Conservation (phyloP, 2,797 vertebrate genomes). For the Esox masquinongy region DNA sequence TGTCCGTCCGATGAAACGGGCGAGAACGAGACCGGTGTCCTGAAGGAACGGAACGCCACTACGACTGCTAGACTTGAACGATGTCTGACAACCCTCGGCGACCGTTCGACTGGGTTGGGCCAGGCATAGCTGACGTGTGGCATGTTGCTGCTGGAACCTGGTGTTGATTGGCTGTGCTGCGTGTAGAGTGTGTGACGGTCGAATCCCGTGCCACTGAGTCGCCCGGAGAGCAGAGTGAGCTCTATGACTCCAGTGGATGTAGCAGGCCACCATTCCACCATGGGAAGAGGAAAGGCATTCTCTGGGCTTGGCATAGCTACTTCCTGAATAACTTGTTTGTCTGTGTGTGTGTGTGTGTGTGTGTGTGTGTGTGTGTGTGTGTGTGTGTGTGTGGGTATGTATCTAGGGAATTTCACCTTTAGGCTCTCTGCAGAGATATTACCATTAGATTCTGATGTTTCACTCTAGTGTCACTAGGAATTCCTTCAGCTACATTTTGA, state of each 20-base stretch:
- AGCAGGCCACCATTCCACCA: conserved; percentile 31
- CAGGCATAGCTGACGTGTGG: neutral
- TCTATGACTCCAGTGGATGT: neutral
- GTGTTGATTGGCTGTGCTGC: neutral
- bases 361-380: conserved; percentile 38
- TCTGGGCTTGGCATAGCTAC: conserved; percentile 50
- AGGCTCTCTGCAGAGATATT: neutral
- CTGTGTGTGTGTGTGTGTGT: conserved; percentile 52
- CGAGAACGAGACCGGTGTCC: too few relatives aligned
- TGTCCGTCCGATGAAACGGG: too few relatives aligned
- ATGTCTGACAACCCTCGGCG: too few relatives aligned
- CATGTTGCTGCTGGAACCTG: neutral
- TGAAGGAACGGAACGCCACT: too few relatives aligned
- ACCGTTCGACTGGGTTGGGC: too few relatives aligned
- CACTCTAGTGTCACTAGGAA: conserved; percentile 19
- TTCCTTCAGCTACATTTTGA: conserved; percentile 43
- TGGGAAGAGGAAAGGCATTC: conserved; percentile 56
- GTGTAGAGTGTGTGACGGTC: neutral
- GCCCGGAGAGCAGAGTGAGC: too few relatives aligned
- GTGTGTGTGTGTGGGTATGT: conserved; percentile 13
- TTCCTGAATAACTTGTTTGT: conserved; percentile 75
- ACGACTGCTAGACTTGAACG: too few relatives aligned
- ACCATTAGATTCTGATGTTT: conserved; percentile 9
- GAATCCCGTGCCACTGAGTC: too few relatives aligned
- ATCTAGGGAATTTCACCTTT: conserved; percentile 39